Percentiles rank a stretch among this genome's conserved stretches.
Conservation (phyloP, 2,797 vertebrate genomes). For the Xenops minutus region DNA sequence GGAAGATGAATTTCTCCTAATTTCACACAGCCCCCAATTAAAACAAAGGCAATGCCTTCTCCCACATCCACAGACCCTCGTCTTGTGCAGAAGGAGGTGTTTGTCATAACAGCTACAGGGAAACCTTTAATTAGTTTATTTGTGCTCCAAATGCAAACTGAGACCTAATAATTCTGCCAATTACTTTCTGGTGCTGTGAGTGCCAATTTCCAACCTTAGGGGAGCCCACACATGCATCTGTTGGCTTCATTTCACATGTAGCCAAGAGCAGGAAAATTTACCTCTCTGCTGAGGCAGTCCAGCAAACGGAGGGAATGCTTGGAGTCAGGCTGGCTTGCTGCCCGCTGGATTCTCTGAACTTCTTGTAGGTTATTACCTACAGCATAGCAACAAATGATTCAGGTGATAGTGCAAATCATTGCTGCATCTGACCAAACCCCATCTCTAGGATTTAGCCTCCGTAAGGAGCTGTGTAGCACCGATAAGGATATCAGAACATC, state of each 20-base stretch:
- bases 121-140: conserved; percentile 55
- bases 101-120: conserved; percentile 24
- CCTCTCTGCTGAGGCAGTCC: neutral
- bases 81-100: neutral
- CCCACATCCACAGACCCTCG: neutral
- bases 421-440: neutral
- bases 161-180: conserved; percentile 47
- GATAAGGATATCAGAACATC: neutral
- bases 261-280: neutral
- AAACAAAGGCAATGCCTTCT: neutral
- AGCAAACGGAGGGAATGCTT: neutral
- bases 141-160: conserved; percentile 26
- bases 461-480: neutral
- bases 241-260: neutral
- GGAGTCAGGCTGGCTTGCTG: neutral
- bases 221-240: conserved; percentile 55
- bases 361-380: neutral
- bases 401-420: neutral
- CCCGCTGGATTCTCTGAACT: neutral
- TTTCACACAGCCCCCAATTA: neutral
- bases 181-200: conserved; percentile 1
- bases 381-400: neutral
- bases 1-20: neutral
- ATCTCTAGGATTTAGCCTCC: neutral
- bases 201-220: conserved; percentile 52